Percentiles rank a stretch among this genome's conserved stretches.
These are phyloP conservation scores for Umimayanthus kanabou DNA, from an alignment of 92 coral and sea anemone species.

Conservation along the genomic window DNA sequence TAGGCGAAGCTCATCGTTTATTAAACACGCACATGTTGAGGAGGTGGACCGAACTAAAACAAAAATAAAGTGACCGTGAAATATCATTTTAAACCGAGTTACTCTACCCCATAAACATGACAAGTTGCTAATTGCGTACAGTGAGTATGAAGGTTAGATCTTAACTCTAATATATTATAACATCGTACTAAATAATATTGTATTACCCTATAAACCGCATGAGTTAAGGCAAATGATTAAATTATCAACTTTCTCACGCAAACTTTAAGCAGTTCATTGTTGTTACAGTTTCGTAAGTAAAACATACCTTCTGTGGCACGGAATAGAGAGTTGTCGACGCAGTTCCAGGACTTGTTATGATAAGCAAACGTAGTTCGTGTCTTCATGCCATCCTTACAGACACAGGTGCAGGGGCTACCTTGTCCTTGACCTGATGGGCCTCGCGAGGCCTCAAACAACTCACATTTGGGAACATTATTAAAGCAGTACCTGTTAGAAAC, in stretches of 20 bases:
- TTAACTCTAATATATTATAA: neutral
- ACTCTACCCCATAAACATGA: neutral
- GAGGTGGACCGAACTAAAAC: neutral
- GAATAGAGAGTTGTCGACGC: slow-evolving; percentile 13
- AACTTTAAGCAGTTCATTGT: neutral
- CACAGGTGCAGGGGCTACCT: neutral
- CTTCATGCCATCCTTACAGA: neutral
- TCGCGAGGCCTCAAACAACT: slow-evolving; percentile 11
- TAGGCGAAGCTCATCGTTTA: neutral
- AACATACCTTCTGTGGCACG: slow-evolving; percentile 30
- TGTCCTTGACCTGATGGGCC: neutral
- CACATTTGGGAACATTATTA: slow-evolving; percentile 3
- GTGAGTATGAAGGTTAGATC: neutral
- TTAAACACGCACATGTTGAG: slow-evolving; percentile 5
- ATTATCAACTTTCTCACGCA: neutral
- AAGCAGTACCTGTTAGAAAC: slow-evolving; percentile 7
- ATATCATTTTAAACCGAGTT: slow-evolving; percentile 1
- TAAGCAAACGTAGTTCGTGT: slow-evolving; percentile 15
- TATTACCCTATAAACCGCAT: neutral
- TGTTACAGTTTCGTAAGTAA: neutral
- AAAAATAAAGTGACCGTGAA: neutral
- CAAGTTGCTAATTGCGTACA: neutral
- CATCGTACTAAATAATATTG: neutral
- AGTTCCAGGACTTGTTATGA: neutral
- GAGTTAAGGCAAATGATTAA: neutral